Base-by-base conservation (phyloP, 1,140 invertebrate species). In the Drosophila auraria region DNA sequence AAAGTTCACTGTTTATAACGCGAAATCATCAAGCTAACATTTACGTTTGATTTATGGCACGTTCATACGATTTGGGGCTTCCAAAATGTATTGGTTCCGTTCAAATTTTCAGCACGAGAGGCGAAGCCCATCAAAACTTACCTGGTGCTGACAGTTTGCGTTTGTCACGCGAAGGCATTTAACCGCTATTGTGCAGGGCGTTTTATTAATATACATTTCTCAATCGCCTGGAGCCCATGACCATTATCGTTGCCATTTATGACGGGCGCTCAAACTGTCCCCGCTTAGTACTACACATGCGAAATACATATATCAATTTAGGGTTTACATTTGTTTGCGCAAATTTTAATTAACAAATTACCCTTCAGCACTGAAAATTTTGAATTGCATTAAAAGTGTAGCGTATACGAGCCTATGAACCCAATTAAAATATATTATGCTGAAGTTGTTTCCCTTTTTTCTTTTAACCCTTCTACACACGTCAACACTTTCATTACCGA, bases 11-110 rank as follows among this genome's bases (percentile, higher is more conserved):
- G 87, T 89, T 89, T 89, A 82, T 90, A 89, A 90, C 86, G 87
- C 86, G 76, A 89, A 90, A 89, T 89, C 86, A 89, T 89, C 86
- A 86, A 90, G 74, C 81, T 79, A 90, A 80, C 75, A 63, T 84
- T 82, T 62, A 68, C 45, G 82, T 80, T 86, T 89, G 86, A 90
- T 89, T 89, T 89, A 89, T 89, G 71, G 82, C 78, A 75, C 80
- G 59, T 72, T 78, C 57, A 58, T 68, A 82, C 66, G 38, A 83
- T 47, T 62, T 53, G 23, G 64, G 33, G 33, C 68, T 45, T 40
- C 36, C 50, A 69, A 87, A 87, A 82, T 89, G 86, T 89, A 89
- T 89, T 89, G 87, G 86, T 89, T 89, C 86, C 86, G 86, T 86
- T 89, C 61, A 90, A 82, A 86, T 68, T 57, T 75, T 51, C 45